phyloP scores from a whole-genome alignment of 2,797 vertebrate species.

The Macrochelys suwanniensis region DNA sequence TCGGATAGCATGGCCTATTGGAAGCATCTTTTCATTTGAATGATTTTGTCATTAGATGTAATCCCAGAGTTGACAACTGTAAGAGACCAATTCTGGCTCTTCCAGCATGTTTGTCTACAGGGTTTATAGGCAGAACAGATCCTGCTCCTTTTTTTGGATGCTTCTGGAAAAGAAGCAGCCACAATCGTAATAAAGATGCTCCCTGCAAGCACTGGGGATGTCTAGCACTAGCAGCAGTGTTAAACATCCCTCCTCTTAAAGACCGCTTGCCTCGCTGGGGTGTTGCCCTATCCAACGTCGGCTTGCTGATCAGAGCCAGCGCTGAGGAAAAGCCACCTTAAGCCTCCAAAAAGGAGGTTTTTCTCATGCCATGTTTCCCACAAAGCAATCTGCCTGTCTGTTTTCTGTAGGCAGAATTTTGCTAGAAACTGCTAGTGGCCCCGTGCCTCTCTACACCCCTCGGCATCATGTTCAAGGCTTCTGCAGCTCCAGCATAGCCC shows the following conservation, averaged over 20 bases:
- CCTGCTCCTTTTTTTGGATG: rapidly evolving
- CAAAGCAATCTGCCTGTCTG: background rate
- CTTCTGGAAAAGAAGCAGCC: background rate
- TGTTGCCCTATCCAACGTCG: background rate
- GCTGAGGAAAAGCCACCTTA: background rate
- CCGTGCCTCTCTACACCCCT: rapidly evolving
- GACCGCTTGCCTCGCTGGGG: rapidly evolving
- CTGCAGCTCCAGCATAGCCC: background rate
- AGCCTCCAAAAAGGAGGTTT: background rate
- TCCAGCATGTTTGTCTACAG: background rate
- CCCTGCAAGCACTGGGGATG: background rate
- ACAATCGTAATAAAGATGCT: background rate
- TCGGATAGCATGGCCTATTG: background rate
- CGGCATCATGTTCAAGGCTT: background rate
- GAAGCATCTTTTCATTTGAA: background rate
- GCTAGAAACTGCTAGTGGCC: background rate
- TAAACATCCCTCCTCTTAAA: rapidly evolving
- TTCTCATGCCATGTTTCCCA: background rate
- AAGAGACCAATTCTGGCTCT: background rate
- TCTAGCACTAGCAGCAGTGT: background rate
- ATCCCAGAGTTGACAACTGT: background rate
- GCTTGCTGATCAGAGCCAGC: background rate
- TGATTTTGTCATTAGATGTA: background rate
- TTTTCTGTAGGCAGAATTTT: background rate
- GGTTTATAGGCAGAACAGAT: background rate